Evolutionary conservation across 2,888 invertebrate species (phyloP), one percentile per base, ranked within the genome.

Genomic region (Agonopterix arenella): DNA sequence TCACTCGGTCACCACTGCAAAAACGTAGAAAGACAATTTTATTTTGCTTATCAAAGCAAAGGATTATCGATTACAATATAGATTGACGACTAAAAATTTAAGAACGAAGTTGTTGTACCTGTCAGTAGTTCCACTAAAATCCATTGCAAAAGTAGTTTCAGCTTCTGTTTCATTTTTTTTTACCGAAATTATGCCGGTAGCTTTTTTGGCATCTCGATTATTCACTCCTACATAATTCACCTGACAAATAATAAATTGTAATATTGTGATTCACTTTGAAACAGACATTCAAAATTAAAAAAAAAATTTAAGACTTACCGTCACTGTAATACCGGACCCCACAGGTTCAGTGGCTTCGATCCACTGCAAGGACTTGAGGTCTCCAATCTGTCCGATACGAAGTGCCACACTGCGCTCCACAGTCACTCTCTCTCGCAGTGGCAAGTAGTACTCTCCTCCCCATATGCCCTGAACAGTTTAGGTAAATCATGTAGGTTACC

Each of bases 1-100:
- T 94, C 1, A 93, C 85, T 4, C 90, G 84, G n/a, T 81, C 72
- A 0, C 92, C 92, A 5, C 89, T 40, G n/a, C 9, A 40, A 40
- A 9, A 10, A 28, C 5, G 2, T 28, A 28, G 28, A 28, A 5
- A 18, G 1, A 18, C 1, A 18, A 4, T 18, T 18, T 18, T 3
- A 18, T 2, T 16, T 16, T 1, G 1, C 16, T n/a, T n/a, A n/a
- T n/a, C 1, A 28, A 28, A 28, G 5, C 5, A 5, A 28, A 28
- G 2, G 2, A 28, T 18, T 18, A 18, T 18, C 18, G 18, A 2
- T 28, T 28, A 28, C 5, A 28, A 28, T 5, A 5, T 28, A 28
- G 28, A 5, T 28, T 7, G 5, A 28, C 28, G 40, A 38, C 10
- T 10, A 1, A 38, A 38, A n/a, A 2, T 4, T 3, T n/a, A 38